A percentile compares a stretch with the other conserved stretches of the same genome.
Evolutionary conservation across 2,888 invertebrate species (phyloP).

Genomic region (Altica lythri): DNA sequence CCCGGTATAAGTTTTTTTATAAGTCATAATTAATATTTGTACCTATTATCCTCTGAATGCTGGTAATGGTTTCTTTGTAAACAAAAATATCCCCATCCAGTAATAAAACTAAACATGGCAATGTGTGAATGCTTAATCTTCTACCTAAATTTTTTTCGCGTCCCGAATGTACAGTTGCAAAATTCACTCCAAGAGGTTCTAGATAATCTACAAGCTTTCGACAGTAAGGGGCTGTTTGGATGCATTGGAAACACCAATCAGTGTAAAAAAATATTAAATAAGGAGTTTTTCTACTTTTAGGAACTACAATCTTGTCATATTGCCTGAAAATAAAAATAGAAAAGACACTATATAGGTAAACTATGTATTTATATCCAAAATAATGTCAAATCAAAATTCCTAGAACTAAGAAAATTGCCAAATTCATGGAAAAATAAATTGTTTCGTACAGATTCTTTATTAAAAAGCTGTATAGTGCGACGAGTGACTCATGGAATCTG

Average conservation of each 20-base stretch:
- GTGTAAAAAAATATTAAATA: conserved; percentile 89
- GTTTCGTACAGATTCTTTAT: too few relatives aligned
- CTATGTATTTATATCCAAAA: not conserved
- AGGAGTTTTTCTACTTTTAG: conserved; percentile 81
- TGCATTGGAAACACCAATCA: conserved; percentile 93
- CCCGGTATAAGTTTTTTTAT: too few relatives aligned
- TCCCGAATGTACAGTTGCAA: conserved; percentile 84
- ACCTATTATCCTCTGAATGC: conserved; percentile 82
- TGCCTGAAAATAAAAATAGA: conserved; percentile 66
- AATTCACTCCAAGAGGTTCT: conserved; percentile 80
- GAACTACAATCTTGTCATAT: conserved; percentile 84
- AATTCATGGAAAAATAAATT: too few relatives aligned
- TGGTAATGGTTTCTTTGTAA: conserved; percentile 81
- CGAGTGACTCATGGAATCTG: too few relatives aligned
- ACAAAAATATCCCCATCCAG: conserved; percentile 83
- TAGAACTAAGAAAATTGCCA: too few relatives aligned
- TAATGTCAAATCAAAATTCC: too few relatives aligned
- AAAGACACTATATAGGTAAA: too few relatives aligned
- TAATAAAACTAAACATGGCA: conserved; percentile 81
- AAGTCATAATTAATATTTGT: too few relatives aligned
- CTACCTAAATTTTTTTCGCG: conserved; percentile 78
- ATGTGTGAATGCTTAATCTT: conserved; percentile 77
- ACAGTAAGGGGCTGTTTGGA: conserved; percentile 85
- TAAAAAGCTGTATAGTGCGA: too few relatives aligned
- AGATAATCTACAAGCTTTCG: conserved; percentile 83